Conservation (phyloP, 2,797 vertebrate species). For the Austrolebias charrua region DNA sequence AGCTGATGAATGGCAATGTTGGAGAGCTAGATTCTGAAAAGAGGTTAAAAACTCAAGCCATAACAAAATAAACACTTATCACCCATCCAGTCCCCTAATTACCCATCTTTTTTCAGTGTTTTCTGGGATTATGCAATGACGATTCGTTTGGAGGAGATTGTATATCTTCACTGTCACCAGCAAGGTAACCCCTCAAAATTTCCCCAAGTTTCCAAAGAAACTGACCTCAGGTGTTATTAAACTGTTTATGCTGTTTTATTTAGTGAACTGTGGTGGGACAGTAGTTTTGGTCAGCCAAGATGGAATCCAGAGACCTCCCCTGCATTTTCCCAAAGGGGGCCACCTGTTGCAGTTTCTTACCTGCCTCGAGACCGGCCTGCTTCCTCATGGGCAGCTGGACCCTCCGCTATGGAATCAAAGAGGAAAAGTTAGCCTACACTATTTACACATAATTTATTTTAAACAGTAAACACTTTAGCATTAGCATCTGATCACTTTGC, state of each 20-base stretch:
- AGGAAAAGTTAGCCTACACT: slow-evolving; percentile 85
- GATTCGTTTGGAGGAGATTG: slow-evolving; percentile 95
- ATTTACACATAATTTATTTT: background rate
- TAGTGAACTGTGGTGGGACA: slow-evolving; percentile 96
- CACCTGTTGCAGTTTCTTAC: slow-evolving; percentile 97
- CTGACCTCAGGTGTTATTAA: slow-evolving; percentile 1
- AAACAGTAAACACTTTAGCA: background rate
- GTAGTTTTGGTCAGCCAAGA: slow-evolving; percentile 98
- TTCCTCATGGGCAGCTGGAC: slow-evolving; percentile 95
- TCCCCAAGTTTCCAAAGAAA: background rate
- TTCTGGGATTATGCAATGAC: slow-evolving; percentile 99
- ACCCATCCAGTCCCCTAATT: background rate
- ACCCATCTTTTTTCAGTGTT: slow-evolving; percentile 78
- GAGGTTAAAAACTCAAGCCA: slow-evolving; percentile 73
- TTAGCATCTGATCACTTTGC: background rate
- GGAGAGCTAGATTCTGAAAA: slow-evolving; percentile 95
- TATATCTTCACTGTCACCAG: slow-evolving; percentile 98
- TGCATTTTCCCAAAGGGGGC: slow-evolving; percentile 92
- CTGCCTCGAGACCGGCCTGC: slow-evolving; percentile 94
- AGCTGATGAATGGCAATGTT: slow-evolving; percentile 96
- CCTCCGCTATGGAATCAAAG: slow-evolving; percentile 97
- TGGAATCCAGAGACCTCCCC: slow-evolving; percentile 94
- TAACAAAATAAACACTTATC: background rate
- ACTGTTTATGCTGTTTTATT: slow-evolving; percentile 4
- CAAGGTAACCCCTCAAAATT: slow-evolving; percentile 81